Percentiles rank a stretch among this genome's conserved stretches.
phyloP scores from a whole-genome alignment of 2,797 vertebrate genomes.

The Nothura maculosa region DNA sequence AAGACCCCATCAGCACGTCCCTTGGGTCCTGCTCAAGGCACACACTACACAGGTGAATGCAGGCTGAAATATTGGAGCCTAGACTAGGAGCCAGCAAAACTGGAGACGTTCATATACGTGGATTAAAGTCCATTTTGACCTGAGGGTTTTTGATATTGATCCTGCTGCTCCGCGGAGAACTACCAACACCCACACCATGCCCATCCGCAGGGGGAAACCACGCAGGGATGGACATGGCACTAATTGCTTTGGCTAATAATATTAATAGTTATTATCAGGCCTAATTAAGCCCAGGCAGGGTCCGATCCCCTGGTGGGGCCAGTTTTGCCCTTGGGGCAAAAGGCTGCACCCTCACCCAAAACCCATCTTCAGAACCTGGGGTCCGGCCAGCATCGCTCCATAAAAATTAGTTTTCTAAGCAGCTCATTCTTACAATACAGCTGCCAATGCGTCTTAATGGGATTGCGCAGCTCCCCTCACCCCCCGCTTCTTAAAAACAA shows the following conservation, averaged over 20 bases:
- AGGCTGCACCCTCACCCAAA: neutral
- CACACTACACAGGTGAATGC: neutral
- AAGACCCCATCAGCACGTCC: neutral
- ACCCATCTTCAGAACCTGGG: neutral
- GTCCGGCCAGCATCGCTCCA: neutral
- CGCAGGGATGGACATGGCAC: neutral
- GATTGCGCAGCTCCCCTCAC: neutral
- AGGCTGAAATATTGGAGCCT: neutral
- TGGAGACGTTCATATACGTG: neutral
- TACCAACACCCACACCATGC: neutral
- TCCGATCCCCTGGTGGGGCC: neutral
- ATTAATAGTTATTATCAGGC: too few species aligned
- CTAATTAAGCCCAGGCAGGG: neutral
- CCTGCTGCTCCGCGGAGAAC: rapidly evolving
- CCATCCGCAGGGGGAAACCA: neutral
- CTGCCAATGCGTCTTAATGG: neutral
- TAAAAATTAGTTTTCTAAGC: neutral
- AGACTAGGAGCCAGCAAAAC: neutral
- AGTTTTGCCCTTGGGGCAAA: neutral
- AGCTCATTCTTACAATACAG: neutral
- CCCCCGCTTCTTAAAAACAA: neutral
- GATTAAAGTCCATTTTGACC: neutral
- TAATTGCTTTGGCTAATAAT: neutral
- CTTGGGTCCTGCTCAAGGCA: neutral
- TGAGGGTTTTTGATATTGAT: neutral